These are phyloP conservation scores for Hemitrygon akajei DNA, from an alignment of 2,797 vertebrate species.

Conservation along the genomic window DNA sequence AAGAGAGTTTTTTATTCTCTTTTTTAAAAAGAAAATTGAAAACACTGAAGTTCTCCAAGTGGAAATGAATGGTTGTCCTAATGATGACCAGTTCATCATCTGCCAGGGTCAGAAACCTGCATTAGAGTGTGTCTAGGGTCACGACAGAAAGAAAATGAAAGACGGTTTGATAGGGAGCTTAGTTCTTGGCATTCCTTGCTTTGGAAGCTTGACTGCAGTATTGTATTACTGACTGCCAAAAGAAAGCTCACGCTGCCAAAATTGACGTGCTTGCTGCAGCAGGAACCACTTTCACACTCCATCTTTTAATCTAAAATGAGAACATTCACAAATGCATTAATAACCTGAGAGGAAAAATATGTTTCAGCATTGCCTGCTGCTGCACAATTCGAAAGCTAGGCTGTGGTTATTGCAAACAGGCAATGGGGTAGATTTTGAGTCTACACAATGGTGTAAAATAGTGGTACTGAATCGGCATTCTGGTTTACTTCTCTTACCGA, in stretches of 20 bases:
- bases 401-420: not conserved
- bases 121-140: not conserved
- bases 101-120: not conserved
- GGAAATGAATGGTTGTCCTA: not conserved
- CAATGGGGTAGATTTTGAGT: not conserved
- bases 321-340: not conserved
- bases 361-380: not conserved
- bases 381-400: not conserved
- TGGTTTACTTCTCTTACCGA: not conserved
- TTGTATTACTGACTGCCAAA: slow-evolving; percentile 15
- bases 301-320: not conserved
- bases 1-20: not conserved
- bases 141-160: not conserved
- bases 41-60: not conserved
- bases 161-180: not conserved
- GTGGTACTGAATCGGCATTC: not conserved
- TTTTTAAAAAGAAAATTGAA: not conserved
- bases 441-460: not conserved
- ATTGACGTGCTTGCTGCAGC: slow-evolving; percentile 6
- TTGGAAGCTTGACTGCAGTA: not conserved
- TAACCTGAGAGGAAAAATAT: not conserved
- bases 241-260: not conserved
- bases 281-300: not conserved
- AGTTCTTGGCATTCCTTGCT: not conserved
- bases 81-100: not conserved